Evolutionary conservation across 2,113 vertebrate species (phyloP), one percentile per base, ranked within the genome.

Genomic region (Phalacrocorax pelagicus): DNA sequence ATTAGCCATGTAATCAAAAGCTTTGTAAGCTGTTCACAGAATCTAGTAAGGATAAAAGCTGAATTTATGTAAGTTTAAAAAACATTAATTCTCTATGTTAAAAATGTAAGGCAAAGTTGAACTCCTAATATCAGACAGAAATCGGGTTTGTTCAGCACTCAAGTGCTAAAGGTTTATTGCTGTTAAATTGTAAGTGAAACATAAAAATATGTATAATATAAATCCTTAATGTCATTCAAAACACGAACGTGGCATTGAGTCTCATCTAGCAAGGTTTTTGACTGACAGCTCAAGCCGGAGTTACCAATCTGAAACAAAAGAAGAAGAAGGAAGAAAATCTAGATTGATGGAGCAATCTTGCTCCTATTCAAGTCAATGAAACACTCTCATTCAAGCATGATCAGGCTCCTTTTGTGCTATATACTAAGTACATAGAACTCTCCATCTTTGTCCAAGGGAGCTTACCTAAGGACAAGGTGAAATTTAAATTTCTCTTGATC

Each of bases 291-390:
- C 85, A 88, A 80, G n/a, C 20, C 51, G 80, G 81, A 88, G 81
- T 90, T 92, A 90, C 94, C 87, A 97, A 93, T 96, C 66, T 97
- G 96, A 96, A 97, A 96, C 93, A 96, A 96, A 96, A 96, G 96
- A 81, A 77, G 42, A 84, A 81, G 74, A 96, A 97, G 87, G 96
- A 97, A 96, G 96, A 94, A 96, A 97, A 96, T 94, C 96, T 94
- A 83, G 90, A 96, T 75, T 96, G 96, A 97, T 96, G 81, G 88
- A 88, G 96, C 96, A 97, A 97, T 96, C 96, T 96, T 94, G 75
- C 81, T 66, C 29, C 96, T 97, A 97, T 97, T 97, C 96, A 97
- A 90, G 90, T 92, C 94, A 94, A 95, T 73, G 90, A 96, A 97
- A 86, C 91, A 95, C 90, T 81, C 71, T 81, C 81, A 95, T 95